Base-by-base conservation (phyloP, 2,113 vertebrate species). In the Myiopsitta monachus region DNA sequence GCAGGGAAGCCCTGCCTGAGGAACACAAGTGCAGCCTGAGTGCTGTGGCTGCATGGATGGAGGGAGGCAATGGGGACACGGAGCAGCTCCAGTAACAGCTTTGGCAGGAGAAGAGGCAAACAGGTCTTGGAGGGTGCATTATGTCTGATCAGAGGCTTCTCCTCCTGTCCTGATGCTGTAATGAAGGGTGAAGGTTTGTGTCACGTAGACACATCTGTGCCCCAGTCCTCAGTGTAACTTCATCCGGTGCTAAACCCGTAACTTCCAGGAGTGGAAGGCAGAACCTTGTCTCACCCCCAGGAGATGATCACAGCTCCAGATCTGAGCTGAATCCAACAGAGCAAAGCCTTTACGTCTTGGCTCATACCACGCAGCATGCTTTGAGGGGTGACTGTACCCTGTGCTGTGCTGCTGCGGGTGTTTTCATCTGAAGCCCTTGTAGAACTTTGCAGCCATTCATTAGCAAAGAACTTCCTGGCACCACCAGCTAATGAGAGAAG, bases 1-100 rank as follows among this genome's bases (percentile, higher is more conserved):
- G 33, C 46, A n/a, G 36, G 2, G 1, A 28, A 80, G 26, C 23
- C 63, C 43, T 51, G n/a, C 63, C 39, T 31, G 33, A 49, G 39
- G 73, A 83, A 30, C 70, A 39, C 31, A 52, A 54, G 63, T 2
- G 0, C n/a, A 44, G 28, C 14, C 7, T n/a, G 2, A 84, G 27
- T 31, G 6, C 22, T 33, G 24, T 0, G 0, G 66, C 38, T 21
- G 52, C 0, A 0, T 6, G 68, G 36, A 31, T 5, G 18, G 41
- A 57, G 49, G 27, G 49, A 70, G 8, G 22, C 24, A 31, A 19
- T 4, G 5, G n/a, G 28, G 75, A 63, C 9, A 6, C 0, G 1
- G 41, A 23, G 8, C 79, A 78, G 61, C 64, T 44, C 33, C 38
- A 38, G 24, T 0, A 19, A n/a, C 81, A 68, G 52, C n/a, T 80